phyloP scores from a whole-genome alignment of 2,113 vertebrate species.

The Monopterus albus region DNA sequence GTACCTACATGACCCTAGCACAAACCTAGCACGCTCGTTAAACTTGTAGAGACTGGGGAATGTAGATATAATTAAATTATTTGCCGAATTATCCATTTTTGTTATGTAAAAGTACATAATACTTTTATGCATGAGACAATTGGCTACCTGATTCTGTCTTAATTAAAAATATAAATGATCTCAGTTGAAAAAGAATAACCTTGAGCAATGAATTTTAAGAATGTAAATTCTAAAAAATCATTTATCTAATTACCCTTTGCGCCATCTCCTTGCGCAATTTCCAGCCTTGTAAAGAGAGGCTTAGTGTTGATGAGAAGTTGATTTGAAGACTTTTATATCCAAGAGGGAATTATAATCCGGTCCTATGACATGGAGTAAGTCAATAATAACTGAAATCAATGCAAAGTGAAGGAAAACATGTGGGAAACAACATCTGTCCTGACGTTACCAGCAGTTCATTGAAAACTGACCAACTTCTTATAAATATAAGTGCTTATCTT shows the following conservation, averaged over 20 bases:
- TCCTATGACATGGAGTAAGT: background rate
- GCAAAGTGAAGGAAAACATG: background rate
- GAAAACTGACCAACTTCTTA: slow-evolving; percentile 69
- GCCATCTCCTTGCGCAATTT: slow-evolving; percentile 92
- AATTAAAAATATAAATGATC: no score
- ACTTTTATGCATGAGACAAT: no score
- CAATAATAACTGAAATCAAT: background rate
- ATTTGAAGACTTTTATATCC: slow-evolving; percentile 39
- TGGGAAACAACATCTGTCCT: slow-evolving; percentile 11
- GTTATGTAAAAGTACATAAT: no score
- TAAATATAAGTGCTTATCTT: slow-evolving; percentile 76
- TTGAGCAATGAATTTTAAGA: no score
- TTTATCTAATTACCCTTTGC: slow-evolving; percentile 87
- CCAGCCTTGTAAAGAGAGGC: slow-evolving; percentile 74
- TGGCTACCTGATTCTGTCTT: background rate
- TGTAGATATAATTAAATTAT: no score
- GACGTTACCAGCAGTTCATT: slow-evolving; percentile 66
- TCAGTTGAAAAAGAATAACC: no score
- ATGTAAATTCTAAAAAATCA: slow-evolving; percentile 12
- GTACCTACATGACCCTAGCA: no score
- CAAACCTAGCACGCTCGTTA: no score
- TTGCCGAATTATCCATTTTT: no score
- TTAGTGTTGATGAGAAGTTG: slow-evolving; percentile 76
- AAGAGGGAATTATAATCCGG: slow-evolving; percentile 31
- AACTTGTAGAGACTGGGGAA: no score